Conservation (phyloP, 2,888 invertebrate species). For the Tanytarsus gracilentus region DNA sequence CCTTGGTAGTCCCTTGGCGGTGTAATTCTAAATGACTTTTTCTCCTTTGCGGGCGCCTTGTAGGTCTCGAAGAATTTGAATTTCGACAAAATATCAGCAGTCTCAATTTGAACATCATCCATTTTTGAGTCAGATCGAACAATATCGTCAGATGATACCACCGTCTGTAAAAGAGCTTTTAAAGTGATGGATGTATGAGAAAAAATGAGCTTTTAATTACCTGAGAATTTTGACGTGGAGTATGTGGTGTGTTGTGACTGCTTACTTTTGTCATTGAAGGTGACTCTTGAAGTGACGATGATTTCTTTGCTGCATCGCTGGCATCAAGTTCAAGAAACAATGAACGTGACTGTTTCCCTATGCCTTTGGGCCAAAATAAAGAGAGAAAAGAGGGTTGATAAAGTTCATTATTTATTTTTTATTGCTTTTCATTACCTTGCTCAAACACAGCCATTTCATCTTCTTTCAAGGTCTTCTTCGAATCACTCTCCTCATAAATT, state of each 20-base stretch:
- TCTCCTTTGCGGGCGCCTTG: conserved; percentile 57
- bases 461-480: conserved; percentile 33
- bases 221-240: conserved; percentile 30
- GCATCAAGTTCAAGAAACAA: conserved; percentile 81
- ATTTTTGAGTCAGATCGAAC: conserved; percentile 62
- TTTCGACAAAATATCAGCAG: conserved; percentile 72
- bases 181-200: background rate
- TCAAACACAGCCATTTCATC: conserved; percentile 71
- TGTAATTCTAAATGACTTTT: conserved; percentile 75
- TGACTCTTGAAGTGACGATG: conserved; percentile 13
- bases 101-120: conserved; percentile 70
- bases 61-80: conserved; percentile 90
- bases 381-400: no score
- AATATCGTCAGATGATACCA: conserved; percentile 50
- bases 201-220: conserved; percentile 27
- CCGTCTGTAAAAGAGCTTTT: background rate
- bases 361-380: no score
- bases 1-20: conserved; percentile 65
- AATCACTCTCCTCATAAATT: conserved; percentile 51
- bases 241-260: conserved; percentile 10
- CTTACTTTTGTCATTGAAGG: conserved; percentile 11
- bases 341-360: conserved; percentile 77
- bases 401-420: background rate
- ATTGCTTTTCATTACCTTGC: conserved; percentile 60
- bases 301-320: conserved; percentile 42